phyloP scores from a whole-genome alignment of 2,888 invertebrate species.

The Lottia gigantea region DNA sequence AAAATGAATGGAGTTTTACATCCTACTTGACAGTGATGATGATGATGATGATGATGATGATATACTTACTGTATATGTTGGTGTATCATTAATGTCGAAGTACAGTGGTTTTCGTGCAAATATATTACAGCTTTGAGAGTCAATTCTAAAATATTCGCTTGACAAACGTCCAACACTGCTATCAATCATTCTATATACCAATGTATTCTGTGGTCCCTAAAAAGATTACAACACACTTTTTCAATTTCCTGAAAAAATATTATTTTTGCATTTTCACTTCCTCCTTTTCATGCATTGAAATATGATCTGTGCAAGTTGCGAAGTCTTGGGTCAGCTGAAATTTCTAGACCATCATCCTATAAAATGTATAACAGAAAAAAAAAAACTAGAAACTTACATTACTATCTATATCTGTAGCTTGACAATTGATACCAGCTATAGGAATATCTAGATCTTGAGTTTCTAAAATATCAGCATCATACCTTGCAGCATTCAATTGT shows the following conservation, averaged over 20 bases:
- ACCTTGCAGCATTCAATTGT: constrained; percentile 27
- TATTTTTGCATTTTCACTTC: no score
- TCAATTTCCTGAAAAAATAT: no score
- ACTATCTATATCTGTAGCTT: constrained; percentile 43
- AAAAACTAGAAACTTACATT: constrained; percentile 31
- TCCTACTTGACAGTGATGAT: no score
- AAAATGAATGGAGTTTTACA: not conserved
- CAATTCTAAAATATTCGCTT: constrained; percentile 11
- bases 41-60: no score
- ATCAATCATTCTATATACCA: constrained; percentile 17
- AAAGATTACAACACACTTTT: constrained; percentile 1
- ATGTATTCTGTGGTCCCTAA: constrained; percentile 31
- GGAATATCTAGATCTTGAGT: constrained; percentile 36
- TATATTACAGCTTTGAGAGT: constrained; percentile 11
- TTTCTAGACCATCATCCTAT: no score
- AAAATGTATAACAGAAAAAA: no score
- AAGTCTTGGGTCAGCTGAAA: no score
- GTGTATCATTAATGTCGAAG: constrained; percentile 19
- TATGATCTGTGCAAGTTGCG: no score
- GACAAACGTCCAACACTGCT: constrained; percentile 11
- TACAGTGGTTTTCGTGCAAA: constrained; percentile 24
- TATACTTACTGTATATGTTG: constrained; percentile 32
- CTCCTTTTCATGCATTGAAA: no score
- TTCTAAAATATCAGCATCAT: constrained; percentile 27
- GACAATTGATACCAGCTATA: constrained; percentile 32